A percentile compares a stretch with the other conserved stretches of the same genome.
phyloP scores from a whole-genome alignment of 2,888 invertebrate species.

The Cyrtodaria siliqua region DNA sequence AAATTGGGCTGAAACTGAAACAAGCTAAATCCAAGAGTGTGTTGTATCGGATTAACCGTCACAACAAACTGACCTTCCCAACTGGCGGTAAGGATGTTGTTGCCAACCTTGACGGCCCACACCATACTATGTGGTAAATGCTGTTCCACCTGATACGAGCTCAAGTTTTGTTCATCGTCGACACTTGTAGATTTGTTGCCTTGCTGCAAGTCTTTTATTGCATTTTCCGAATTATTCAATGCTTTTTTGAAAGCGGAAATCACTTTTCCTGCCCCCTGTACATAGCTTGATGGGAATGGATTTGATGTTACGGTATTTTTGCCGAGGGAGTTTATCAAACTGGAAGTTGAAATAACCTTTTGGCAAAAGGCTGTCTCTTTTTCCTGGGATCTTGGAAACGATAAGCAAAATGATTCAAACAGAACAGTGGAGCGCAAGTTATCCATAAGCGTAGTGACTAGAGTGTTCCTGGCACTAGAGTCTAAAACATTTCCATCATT shows the following conservation, averaged over 20 bases:
- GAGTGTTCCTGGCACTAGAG: slow-evolving; percentile 45
- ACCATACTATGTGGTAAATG: slow-evolving; percentile 61
- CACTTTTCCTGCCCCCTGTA: slow-evolving; percentile 42
- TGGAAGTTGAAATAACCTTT: slow-evolving; percentile 35
- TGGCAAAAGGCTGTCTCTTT: slow-evolving; percentile 52
- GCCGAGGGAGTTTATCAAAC: slow-evolving; percentile 32
- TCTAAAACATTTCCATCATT: slow-evolving; percentile 30
- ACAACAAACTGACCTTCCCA: slow-evolving; percentile 65
- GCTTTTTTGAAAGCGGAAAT: slow-evolving; percentile 52
- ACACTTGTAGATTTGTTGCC: not conserved
- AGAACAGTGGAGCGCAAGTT: slow-evolving; percentile 61
- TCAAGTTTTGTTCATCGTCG: slow-evolving; percentile 10
- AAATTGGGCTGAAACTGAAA: slow-evolving; percentile 56
- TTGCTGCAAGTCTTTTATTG: slow-evolving; percentile 3
- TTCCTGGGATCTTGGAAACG: slow-evolving; percentile 47
- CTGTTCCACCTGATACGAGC: slow-evolving; percentile 56
- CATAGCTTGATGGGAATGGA: slow-evolving; percentile 35
- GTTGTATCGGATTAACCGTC: slow-evolving; percentile 52
- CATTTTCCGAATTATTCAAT: slow-evolving; percentile 36
- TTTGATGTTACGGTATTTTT: slow-evolving; percentile 30
- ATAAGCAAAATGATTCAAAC: slow-evolving; percentile 63
- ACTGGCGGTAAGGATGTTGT: slow-evolving; percentile 31
- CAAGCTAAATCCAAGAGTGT: slow-evolving; percentile 34
- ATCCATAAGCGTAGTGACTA: slow-evolving; percentile 57
- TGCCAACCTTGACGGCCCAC: slow-evolving; percentile 47